phyloP scores from a whole-genome alignment of 2,797 vertebrate species.

The Knipowitschia caucasica region DNA sequence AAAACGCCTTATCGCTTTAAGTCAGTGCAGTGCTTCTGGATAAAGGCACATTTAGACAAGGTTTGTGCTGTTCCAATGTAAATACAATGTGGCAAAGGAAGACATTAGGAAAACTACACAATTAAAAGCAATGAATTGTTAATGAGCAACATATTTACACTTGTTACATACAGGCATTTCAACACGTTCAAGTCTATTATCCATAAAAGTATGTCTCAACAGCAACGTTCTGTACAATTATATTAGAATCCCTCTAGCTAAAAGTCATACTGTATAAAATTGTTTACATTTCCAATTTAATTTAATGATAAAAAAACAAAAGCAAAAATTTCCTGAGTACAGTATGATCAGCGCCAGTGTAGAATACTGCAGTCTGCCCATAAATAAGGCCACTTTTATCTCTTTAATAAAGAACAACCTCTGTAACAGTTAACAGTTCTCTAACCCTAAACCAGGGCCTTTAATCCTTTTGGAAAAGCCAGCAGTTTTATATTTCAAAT shows the following conservation, averaged over 20 bases:
- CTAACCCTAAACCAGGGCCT: not conserved
- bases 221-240: constrained; percentile 66
- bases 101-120: constrained; percentile 9
- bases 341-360: constrained; percentile 52
- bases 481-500: constrained; percentile 16
- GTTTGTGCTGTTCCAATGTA: constrained; percentile 31
- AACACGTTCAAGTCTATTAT: constrained; percentile 48
- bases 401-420: not conserved
- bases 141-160: constrained; percentile 52
- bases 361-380: constrained; percentile 57
- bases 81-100: constrained; percentile 31
- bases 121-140: not conserved
- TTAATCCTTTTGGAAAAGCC: constrained; percentile 11
- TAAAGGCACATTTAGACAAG: constrained; percentile 41
- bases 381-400: constrained; percentile 37
- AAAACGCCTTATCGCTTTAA: constrained; percentile 38
- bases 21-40: constrained; percentile 23
- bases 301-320: constrained; percentile 35
- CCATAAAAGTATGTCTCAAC: constrained; percentile 33
- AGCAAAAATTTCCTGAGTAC: constrained; percentile 67
- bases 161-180: constrained; percentile 46
- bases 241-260: constrained; percentile 53
- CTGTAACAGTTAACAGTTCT: constrained; percentile 38
- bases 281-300: constrained; percentile 39
- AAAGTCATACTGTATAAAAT: constrained; percentile 26